Conservation (phyloP, 2,888 invertebrate species). For the Tachina lurida region DNA sequence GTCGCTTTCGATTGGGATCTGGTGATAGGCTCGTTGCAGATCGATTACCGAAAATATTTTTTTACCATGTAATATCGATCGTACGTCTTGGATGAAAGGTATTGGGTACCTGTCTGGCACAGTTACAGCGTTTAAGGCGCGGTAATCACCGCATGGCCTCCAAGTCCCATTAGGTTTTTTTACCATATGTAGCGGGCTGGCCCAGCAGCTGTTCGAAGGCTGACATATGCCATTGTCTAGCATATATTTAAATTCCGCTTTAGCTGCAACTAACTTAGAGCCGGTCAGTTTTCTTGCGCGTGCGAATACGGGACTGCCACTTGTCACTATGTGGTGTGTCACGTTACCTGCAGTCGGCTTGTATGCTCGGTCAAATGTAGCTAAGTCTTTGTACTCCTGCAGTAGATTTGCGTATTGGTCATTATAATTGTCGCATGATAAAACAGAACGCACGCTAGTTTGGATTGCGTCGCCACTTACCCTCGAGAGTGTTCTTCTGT, state of each 20-base stretch:
- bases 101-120: slow-evolving; percentile 42
- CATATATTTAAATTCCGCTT: slow-evolving; percentile 32
- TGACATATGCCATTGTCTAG: slow-evolving; percentile 60
- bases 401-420: too few species aligned
- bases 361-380: not conserved
- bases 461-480: not conserved
- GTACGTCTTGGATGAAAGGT: slow-evolving; percentile 44
- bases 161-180: slow-evolving; percentile 51
- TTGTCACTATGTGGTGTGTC: slow-evolving; percentile 29
- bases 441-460: too few species aligned
- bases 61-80: too few species aligned
- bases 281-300: slow-evolving; percentile 29
- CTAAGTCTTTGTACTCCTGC: not conserved
- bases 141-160: slow-evolving; percentile 47
- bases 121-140: slow-evolving; percentile 39
- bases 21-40: slow-evolving; percentile 76
- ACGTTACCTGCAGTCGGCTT: not conserved
- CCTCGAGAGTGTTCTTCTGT: slow-evolving; percentile 21
- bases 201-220: slow-evolving; percentile 70
- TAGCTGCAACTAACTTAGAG: slow-evolving; percentile 57
- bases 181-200: slow-evolving; percentile 66
- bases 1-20: slow-evolving; percentile 75
- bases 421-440: too few species aligned
- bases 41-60: slow-evolving; percentile 65
- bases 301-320: slow-evolving; percentile 25